A percentile compares a stretch with the other conserved stretches of the same genome.
Evolutionary conservation across 2,888 invertebrate genomes (phyloP).

Genomic region (Acanthoscelides obtectus): DNA sequence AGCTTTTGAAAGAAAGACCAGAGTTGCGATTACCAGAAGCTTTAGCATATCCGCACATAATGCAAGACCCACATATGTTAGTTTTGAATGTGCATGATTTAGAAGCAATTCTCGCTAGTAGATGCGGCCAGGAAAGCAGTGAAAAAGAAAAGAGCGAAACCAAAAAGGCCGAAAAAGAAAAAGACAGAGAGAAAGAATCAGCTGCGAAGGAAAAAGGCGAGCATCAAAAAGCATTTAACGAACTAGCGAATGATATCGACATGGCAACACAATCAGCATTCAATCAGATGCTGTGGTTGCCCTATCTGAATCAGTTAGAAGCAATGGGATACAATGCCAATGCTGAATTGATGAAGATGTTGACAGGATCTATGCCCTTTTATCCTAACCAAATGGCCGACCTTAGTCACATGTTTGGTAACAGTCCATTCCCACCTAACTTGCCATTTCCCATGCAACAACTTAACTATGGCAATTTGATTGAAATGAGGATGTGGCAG

Average conservation of each 20-base stretch:
- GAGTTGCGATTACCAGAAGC: constrained; percentile 72
- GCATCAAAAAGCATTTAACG: constrained; percentile 29
- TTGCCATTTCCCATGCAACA: constrained; percentile 40
- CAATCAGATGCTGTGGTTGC: constrained; percentile 72
- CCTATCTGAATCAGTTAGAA: constrained; percentile 62
- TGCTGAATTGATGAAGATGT: constrained; percentile 56
- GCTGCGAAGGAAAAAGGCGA: constrained; percentile 10
- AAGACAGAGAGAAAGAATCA: constrained; percentile 11
- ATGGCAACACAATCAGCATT: constrained; percentile 65
- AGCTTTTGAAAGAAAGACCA: constrained; percentile 64
- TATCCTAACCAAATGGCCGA: constrained; percentile 49
- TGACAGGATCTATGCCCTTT: constrained; percentile 45
- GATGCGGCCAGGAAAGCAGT: constrained; percentile 23
- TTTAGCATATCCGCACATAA: constrained; percentile 64
- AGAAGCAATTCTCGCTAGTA: constrained; percentile 56
- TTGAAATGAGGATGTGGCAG: constrained; percentile 66
- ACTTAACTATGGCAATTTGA: constrained; percentile 53
- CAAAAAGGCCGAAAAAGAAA: constrained; percentile 33
- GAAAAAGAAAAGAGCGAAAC: constrained; percentile 30
- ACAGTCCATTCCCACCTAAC: constrained; percentile 47
- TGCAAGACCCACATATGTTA: constrained; percentile 73
- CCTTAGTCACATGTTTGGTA: constrained; percentile 48
- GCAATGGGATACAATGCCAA: constrained; percentile 52
- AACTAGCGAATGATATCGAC: constrained; percentile 61
- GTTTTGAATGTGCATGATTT: constrained; percentile 73